A percentile compares a stretch with the other conserved stretches of the same genome.
Evolutionary conservation across 2,888 invertebrate species (phyloP).

Genomic region (Augiades crinisus): DNA sequence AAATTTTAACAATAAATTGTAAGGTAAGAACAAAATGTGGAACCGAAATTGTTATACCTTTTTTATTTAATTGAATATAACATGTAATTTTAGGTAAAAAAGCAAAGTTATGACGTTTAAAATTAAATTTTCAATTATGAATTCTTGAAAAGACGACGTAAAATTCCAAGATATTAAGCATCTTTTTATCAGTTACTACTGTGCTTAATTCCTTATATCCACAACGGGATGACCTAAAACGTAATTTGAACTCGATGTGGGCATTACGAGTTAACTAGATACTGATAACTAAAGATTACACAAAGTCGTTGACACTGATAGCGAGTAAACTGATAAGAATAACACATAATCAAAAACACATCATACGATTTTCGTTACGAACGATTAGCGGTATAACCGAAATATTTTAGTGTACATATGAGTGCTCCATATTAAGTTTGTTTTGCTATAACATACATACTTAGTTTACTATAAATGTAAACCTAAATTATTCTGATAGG

Average conservation of each 20-base stretch:
- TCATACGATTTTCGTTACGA: slow-evolving; percentile 25
- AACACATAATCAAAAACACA: slow-evolving; percentile 36
- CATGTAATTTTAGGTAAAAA: too few relatives aligned
- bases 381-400: slow-evolving; percentile 14
- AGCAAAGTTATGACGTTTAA: too few relatives aligned
- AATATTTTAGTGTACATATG: neutral
- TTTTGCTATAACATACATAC: too few relatives aligned
- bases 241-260: slow-evolving; percentile 47
- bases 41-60: too few relatives aligned
- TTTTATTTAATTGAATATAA: too few relatives aligned
- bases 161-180: neutral
- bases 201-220: slow-evolving; percentile 26
- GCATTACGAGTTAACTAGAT: slow-evolving; percentile 44
- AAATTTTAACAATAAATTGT: too few relatives aligned
- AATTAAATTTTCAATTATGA: too few relatives aligned
- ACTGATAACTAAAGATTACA: slow-evolving; percentile 57
- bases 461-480: too few relatives aligned
- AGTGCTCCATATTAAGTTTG: too few relatives aligned
- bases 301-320: slow-evolving; percentile 64
- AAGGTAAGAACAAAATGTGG: too few relatives aligned
- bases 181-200: slow-evolving; percentile 7
- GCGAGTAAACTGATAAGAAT: slow-evolving; percentile 51
- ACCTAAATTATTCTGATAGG: too few relatives aligned
- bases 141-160: too few relatives aligned
- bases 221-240: slow-evolving; percentile 53